phyloP scores from a whole-genome alignment of 2,113 vertebrate species.

The Ciconia boyciana region DNA sequence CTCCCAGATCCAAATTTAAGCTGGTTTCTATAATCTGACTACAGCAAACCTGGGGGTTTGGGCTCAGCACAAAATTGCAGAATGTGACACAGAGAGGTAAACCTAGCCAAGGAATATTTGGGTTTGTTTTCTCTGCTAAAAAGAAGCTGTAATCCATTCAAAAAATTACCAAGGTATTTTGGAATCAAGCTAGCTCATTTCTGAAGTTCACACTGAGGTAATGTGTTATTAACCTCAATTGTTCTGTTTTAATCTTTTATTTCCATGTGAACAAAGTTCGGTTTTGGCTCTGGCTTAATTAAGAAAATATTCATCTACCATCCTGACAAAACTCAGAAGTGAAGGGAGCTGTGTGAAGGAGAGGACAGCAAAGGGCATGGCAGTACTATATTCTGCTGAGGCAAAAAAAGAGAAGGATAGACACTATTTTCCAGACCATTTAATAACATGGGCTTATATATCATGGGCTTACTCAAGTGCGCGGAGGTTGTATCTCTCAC shows the following conservation, averaged over 20 bases:
- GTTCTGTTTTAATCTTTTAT: slow-evolving; percentile 21
- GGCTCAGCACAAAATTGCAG: background rate
- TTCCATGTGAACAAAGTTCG: background rate
- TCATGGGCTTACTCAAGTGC: background rate
- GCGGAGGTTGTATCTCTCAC: background rate
- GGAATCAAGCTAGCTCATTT: slow-evolving; percentile 17
- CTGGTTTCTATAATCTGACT: background rate
- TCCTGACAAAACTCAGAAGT: background rate
- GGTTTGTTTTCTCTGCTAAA: slow-evolving; percentile 30
- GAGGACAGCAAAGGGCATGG: background rate
- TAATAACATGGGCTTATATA: background rate
- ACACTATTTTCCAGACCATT: background rate
- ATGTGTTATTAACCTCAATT: slow-evolving; percentile 32
- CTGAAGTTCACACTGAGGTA: slow-evolving; percentile 8
- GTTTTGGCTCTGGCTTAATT: background rate
- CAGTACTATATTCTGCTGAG: background rate
- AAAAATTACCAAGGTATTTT: slow-evolving; percentile 16
- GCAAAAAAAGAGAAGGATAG: background rate
- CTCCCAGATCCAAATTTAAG: background rate
- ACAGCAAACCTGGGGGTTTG: background rate
- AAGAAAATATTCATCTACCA: background rate
- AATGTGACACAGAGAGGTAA: background rate
- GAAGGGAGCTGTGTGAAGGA: background rate
- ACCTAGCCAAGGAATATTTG: background rate
- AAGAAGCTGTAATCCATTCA: slow-evolving; percentile 20